Base-by-base conservation (phyloP, 2,113 vertebrate species). In the Megaptera novaeangliae region DNA sequence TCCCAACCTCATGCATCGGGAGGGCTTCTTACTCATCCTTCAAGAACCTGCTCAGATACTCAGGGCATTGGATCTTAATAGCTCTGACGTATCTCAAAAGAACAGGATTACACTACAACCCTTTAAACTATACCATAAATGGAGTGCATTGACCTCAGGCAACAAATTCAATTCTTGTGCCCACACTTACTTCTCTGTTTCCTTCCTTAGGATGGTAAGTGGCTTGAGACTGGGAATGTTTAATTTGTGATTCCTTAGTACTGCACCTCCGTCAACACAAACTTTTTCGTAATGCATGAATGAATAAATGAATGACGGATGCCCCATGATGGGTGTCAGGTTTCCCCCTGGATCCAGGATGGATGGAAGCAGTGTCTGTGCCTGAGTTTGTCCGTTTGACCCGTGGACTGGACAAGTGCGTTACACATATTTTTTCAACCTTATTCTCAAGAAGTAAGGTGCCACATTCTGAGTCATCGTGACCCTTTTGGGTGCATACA, bases 361-460 rank as follows among this genome's bases (percentile, higher is more conserved):
- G 5, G 6, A 5, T 0, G 1, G 39, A 14, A 17, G 6, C 10
- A 1, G 10, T 0, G 9, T 18, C 27, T n/a, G 0, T 34, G 20
- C 5, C 29, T 71, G 39, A 10, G 8, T 41, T 36, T 27, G 8
- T 20, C 34, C 2, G 5, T 6, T 7, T 63, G 49, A 64, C 59
- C 72, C 31, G 9, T 0, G 2, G 31, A 39, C 36, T 20, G 3
- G 29, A n/a, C 14, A 52, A 49, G 14, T 2, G 14, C 34, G 13
- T 25, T 0, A 8, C 23, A 0, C 1, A 0, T 8, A 9, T 9
- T 44, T 44, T 75, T 61, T 55, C 34, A 31, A 29, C 13, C 44
- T 44, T 49, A 46, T 75, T 91, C 21, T 64, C 41, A 8, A 81
- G 71, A 64, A 25, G 14, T 44, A 34, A 4, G 0, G 6, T 13